Base-by-base conservation (phyloP, 1,140 invertebrate genomes). In the Drosophila funebris region DNA sequence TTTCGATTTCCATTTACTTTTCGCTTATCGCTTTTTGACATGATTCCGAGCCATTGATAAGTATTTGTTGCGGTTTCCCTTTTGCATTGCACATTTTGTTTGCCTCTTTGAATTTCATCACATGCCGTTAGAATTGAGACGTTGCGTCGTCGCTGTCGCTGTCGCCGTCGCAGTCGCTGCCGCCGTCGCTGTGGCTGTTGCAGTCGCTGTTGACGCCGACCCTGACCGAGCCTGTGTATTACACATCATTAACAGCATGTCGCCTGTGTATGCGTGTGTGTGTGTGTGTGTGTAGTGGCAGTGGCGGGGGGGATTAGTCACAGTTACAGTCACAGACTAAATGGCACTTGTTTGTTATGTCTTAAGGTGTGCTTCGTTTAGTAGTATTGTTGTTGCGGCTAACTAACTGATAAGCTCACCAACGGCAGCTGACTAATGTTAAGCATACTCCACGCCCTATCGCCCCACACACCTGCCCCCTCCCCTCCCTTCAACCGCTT, bases 291-390 rank as follows among this genome's bases (percentile, higher is more conserved):
- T n/a, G n/a, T n/a, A n/a, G 27, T 29, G 27, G 8, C 27, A 11
- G 31, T 9, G 11, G 18, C 6, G 20, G 8, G 41, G 22, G 52
- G 43, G 14, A 74, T 82, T 78, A 83, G 69, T 78, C 79, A 50
- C 22, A 24, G 36, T 33, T 11, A 52, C 73, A 69, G 62, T 50
- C 67, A 84, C 68, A 84, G 81, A 84, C 80, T 66, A 76, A 73
- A 80, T 70, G 80, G 80, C 80, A 80, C 64, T 82, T 63, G 11
- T 39, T 33, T 46, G 46, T 8, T 61, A 20, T 69, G 57, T 64
- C 13, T 46, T 52, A 14, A 56, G 22, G 62, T 58, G 43, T 27
- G 43, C 33, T 22, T 22, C 22, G 1, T 41, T 24, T 20, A n/a
- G 44, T 44, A 4, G 11, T 54, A 48, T 14, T 63, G 56, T 43